Evolutionary conservation across 2,888 invertebrate species (phyloP).

Genomic region (Eilema caniola): DNA sequence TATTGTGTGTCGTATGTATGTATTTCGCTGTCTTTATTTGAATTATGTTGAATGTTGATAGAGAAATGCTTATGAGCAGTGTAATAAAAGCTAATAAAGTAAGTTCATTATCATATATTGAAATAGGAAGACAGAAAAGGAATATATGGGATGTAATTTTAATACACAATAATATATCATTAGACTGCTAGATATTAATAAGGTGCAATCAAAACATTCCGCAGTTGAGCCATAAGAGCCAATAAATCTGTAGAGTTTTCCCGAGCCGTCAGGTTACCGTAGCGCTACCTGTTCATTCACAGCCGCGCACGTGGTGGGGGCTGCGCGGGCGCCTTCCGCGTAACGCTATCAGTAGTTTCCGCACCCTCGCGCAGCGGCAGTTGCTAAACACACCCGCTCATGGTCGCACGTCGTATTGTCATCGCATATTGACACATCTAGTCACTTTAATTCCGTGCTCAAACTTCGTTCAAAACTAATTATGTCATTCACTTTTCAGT

Average conservation of each 20-base stretch:
- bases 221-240: slow-evolving; percentile 27
- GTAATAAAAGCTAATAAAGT: not conserved
- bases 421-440: slow-evolving; percentile 74
- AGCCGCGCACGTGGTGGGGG: slow-evolving; percentile 77
- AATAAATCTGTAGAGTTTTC: slow-evolving; percentile 56
- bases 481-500: slow-evolving; percentile 50
- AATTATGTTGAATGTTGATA: not conserved
- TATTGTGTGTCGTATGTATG: slow-evolving; percentile 38
- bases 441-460: slow-evolving; percentile 61
- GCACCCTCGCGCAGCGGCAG: slow-evolving; percentile 83
- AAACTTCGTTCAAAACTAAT: slow-evolving; percentile 37
- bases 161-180: not conserved
- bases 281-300: slow-evolving; percentile 83
- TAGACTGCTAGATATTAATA: not conserved
- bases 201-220: slow-evolving; percentile 16
- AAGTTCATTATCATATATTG: not conserved
- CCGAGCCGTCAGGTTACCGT: slow-evolving; percentile 68
- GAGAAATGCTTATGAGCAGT: not conserved
- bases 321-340: slow-evolving; percentile 82
- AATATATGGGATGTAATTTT: not conserved
- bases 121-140: not conserved
- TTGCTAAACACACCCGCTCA: slow-evolving; percentile 84
- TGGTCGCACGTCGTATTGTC: slow-evolving; percentile 74
- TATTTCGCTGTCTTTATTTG: slow-evolving; percentile 30
- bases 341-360: slow-evolving; percentile 86